Percentiles rank a stretch among this genome's conserved stretches.
Conservation (phyloP, 2,888 invertebrate genomes). For the Euzophera pinguis region DNA sequence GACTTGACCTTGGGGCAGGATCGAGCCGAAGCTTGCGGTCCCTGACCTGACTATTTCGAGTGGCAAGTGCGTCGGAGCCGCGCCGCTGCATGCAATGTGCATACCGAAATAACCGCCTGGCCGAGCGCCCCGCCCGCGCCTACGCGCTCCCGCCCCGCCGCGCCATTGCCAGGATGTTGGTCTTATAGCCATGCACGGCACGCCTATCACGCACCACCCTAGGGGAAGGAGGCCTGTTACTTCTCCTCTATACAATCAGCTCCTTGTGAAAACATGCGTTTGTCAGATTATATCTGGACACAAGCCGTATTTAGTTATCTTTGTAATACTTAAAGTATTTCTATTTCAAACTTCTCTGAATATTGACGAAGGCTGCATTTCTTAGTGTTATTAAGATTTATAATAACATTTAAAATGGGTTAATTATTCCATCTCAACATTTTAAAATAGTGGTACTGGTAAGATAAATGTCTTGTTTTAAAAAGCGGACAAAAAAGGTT, state of each 20-base stretch:
- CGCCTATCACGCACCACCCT: conserved; percentile 48
- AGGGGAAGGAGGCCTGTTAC: conserved; percentile 50
- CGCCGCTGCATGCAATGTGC: conserved; percentile 76
- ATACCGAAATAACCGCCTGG: conserved; percentile 77
- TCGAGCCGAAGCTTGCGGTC: conserved; percentile 72
- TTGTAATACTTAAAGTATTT: not conserved
- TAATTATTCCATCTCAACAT: not conserved
- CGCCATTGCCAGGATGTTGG: conserved; percentile 63
- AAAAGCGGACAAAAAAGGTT: conserved; percentile 8
- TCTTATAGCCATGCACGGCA: conserved; percentile 57
- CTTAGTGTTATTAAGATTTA: not conserved
- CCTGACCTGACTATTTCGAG: conserved; percentile 80
- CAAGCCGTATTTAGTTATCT: not conserved
- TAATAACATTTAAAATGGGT: not conserved
- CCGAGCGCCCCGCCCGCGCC: conserved; percentile 49
- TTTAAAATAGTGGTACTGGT: not conserved
- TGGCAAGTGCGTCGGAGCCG: conserved; percentile 70
- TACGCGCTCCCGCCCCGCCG: conserved; percentile 31
- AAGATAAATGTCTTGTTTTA: conserved; percentile 5
- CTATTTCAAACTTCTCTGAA: no score
- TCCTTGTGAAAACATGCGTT: conserved; percentile 34
- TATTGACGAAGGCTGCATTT: not conserved
- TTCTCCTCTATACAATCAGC: conserved; percentile 45
- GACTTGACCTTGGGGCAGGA: conserved; percentile 79
- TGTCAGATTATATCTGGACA: conserved; percentile 10